A percentile compares a stretch with the other conserved stretches of the same genome.
Evolutionary conservation across 2,888 invertebrate species (phyloP).

Genomic region (Ceraclea dissimilis): DNA sequence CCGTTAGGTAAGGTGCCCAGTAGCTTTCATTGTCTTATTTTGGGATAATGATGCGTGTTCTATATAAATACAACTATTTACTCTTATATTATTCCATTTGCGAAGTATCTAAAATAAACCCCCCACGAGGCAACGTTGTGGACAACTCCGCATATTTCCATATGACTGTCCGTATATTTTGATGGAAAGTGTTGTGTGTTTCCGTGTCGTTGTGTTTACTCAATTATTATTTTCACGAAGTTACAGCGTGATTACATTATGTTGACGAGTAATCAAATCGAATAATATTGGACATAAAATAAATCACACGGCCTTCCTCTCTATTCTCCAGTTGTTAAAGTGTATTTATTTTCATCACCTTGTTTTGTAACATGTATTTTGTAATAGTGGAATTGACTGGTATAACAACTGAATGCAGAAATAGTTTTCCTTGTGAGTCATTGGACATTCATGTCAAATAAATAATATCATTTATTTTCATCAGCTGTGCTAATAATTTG

Average conservation of each 20-base stretch:
- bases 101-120: not conserved
- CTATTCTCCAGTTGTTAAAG: not conserved
- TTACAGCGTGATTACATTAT: not conserved
- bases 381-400: not conserved
- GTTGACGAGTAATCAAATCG: no score
- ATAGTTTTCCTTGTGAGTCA: not conserved
- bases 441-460: not conserved
- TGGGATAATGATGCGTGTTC: not conserved
- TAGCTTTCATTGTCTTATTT: conserved; percentile 8
- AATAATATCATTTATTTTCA: not conserved
- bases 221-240: not conserved
- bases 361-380: not conserved
- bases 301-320: not conserved
- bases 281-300: not conserved
- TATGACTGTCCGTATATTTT: not conserved
- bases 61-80: not conserved
- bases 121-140: not conserved
- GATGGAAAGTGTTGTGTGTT: not conserved
- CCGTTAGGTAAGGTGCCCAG: conserved; percentile 22
- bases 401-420: not conserved
- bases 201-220: not conserved
- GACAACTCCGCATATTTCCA: not conserved
- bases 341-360: not conserved
- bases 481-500: no score
- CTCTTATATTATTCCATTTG: not conserved